These are phyloP conservation scores for Phyllotreta cruciferae DNA, from an alignment of 2,888 invertebrate species.

Conservation along the genomic window DNA sequence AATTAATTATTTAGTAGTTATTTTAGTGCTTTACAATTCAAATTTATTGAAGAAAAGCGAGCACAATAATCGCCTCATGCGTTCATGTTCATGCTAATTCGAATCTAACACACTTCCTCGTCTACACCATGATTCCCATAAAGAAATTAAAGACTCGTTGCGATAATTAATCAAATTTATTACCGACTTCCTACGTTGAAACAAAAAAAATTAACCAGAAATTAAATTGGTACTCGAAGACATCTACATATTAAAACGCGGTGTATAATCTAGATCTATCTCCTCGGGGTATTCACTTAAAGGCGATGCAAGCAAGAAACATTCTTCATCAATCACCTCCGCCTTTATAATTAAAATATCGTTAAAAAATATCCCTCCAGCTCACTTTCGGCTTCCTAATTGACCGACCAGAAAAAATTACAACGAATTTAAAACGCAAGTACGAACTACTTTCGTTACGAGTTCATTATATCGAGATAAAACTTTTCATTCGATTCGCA, in stretches of 20 bases:
- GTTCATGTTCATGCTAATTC: constrained; percentile 2
- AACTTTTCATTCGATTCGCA: too few relatives aligned
- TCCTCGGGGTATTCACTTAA: constrained; percentile 25
- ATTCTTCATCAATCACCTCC: constrained; percentile 27
- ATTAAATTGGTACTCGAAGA: constrained; percentile 26
- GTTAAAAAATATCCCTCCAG: constrained; percentile 23
- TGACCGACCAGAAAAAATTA: constrained; percentile 21
- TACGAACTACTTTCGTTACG: too few relatives aligned
- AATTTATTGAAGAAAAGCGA: too few relatives aligned
- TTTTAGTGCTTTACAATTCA: too few relatives aligned
- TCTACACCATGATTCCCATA: constrained; percentile 10
- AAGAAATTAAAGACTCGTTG: constrained; percentile 1
- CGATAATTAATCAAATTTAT: constrained; percentile 21
- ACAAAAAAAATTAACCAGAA: constrained; percentile 18
- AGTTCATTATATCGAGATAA: too few relatives aligned
- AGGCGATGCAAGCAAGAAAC: constrained; percentile 14
- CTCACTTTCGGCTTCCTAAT: constrained; percentile 26
- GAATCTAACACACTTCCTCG: neutral
- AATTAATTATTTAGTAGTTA: too few relatives aligned
- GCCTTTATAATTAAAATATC: constrained; percentile 30
- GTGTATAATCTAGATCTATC: constrained; percentile 25
- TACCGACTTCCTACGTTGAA: constrained; percentile 20
- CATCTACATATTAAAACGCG: constrained; percentile 24
- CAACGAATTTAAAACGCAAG: too few relatives aligned
- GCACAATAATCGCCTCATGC: too few relatives aligned